phyloP scores from a whole-genome alignment of 2,797 vertebrate genomes.

The Falco rusticolus region DNA sequence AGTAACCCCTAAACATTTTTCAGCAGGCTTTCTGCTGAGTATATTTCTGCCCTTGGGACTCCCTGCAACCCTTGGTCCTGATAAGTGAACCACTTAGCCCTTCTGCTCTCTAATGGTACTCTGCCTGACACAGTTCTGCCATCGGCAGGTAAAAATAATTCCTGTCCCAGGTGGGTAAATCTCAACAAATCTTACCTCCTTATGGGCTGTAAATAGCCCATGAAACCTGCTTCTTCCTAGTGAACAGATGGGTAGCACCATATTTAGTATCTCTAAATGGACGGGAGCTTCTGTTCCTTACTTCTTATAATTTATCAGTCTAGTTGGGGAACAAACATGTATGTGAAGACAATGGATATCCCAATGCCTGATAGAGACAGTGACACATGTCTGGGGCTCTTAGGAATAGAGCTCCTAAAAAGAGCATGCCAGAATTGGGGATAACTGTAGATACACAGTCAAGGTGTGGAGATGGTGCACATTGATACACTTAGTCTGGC shows the following conservation, averaged over 20 bases:
- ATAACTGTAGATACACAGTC: neutral
- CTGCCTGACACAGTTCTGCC: neutral
- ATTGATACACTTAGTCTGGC: neutral
- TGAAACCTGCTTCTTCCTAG: neutral
- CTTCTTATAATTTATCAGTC: neutral
- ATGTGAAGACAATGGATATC: neutral
- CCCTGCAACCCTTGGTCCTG: neutral
- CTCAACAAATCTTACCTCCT: neutral
- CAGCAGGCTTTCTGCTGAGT: neutral
- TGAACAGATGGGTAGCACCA: conserved; percentile 7
- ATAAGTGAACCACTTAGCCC: neutral
- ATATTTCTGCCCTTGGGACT: neutral
- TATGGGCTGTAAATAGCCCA: neutral
- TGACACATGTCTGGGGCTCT: neutral
- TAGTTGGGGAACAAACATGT: neutral
- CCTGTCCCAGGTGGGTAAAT: neutral
- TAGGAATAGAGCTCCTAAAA: neutral
- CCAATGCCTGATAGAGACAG: neutral
- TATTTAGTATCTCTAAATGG: conserved; percentile 11
- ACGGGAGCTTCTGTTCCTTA: neutral
- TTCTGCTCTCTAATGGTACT: neutral
- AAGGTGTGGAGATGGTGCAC: neutral
- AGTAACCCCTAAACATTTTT: neutral
- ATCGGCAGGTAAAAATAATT: neutral
- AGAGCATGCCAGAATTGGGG: neutral